Conservation (phyloP, 2,113 vertebrate genomes). For the Tyto alba region DNA sequence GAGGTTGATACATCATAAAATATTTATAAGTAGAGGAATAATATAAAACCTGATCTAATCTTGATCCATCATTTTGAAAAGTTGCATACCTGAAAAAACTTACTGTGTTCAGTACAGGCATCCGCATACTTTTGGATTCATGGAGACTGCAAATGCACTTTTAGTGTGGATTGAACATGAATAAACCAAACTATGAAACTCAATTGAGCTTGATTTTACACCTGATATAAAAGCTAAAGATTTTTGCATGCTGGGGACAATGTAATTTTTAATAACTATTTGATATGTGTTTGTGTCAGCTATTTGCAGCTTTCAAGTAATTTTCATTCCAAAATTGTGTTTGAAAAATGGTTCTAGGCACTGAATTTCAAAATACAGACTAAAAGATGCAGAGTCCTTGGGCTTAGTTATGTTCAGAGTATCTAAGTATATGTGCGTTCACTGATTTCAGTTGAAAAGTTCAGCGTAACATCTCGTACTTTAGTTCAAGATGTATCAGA, state of each 20-base stretch:
- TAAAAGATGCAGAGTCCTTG: neutral
- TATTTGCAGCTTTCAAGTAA: neutral
- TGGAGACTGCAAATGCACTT: neutral
- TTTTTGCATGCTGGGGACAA: neutral
- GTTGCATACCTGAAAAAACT: neutral
- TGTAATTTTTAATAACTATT: neutral
- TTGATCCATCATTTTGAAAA: neutral
- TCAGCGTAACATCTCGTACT: neutral
- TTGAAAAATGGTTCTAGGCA: neutral
- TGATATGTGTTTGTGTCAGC: neutral
- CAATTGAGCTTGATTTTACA: neutral
- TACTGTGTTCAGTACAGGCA: neutral
- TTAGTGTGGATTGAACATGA: neutral
- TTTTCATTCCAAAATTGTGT: neutral
- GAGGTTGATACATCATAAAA: neutral
- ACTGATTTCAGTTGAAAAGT: neutral
- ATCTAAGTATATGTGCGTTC: neutral
- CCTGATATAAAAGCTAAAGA: neutral
- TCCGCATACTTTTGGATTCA: neutral
- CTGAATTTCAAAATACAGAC: neutral
- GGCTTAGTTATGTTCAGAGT: neutral
- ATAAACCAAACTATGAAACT: neutral
- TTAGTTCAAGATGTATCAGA: neutral
- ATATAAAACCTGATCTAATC: neutral
- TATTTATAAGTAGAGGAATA: neutral